phyloP scores from a whole-genome alignment of 35 echinoderm and acorn worm genomes.

The Nesometra sesokonis region DNA sequence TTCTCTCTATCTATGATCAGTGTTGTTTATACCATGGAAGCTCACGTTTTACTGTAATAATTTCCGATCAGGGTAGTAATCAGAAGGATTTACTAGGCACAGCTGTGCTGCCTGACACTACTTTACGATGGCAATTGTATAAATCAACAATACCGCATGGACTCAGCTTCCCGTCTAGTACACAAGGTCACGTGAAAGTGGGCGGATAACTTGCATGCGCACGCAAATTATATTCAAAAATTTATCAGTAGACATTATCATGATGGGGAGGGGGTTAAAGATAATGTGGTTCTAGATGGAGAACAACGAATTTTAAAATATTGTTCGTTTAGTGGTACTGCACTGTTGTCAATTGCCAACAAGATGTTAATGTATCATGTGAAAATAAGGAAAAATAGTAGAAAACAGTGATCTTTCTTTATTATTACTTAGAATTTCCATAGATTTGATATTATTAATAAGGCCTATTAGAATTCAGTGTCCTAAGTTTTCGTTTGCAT shows the following conservation, averaged over 20 bases:
- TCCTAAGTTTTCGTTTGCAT: too few relatives aligned
- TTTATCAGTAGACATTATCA: neutral
- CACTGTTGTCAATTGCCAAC: too few relatives aligned
- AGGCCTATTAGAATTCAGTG: too few relatives aligned
- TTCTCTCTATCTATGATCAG: neutral
- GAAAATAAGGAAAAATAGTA: too few relatives aligned
- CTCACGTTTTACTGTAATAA: neutral
- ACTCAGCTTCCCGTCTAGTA: neutral
- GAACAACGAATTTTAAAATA: too few relatives aligned
- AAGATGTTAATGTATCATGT: too few relatives aligned
- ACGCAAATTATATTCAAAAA: neutral
- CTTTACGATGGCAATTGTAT: neutral
- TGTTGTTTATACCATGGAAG: neutral
- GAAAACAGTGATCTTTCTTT: too few relatives aligned
- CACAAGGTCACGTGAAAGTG: neutral
- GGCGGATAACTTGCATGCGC: neutral
- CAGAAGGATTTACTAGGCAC: neutral
- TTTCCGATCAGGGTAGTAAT: neutral
- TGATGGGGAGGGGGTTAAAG: too few relatives aligned
- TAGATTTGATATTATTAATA: too few relatives aligned
- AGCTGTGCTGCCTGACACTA: neutral
- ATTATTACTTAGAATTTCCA: too few relatives aligned
- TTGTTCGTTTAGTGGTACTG: too few relatives aligned
- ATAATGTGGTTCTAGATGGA: too few relatives aligned
- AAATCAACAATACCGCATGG: neutral